A percentile compares a stretch with the other conserved stretches of the same genome.
These are phyloP conservation scores for Creontiades dilutus DNA, from an alignment of 2,888 invertebrate species.

Conservation along the genomic window DNA sequence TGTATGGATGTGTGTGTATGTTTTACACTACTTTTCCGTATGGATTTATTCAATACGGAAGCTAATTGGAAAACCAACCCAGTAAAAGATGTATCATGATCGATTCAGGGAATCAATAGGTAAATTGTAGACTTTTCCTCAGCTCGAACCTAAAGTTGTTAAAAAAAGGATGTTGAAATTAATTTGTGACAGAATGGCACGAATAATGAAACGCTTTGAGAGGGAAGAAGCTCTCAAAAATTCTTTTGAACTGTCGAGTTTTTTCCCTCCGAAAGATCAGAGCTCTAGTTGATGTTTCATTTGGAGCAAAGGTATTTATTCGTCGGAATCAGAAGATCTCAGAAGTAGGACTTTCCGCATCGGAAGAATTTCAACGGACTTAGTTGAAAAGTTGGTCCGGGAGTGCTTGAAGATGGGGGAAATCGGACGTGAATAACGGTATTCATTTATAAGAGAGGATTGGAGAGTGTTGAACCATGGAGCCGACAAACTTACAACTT, in stretches of 20 bases:
- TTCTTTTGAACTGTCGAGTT: not conserved
- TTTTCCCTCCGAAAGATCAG: constrained; percentile 8
- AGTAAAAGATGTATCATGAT: not conserved
- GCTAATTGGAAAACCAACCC: not conserved
- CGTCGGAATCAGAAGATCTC: constrained; percentile 18
- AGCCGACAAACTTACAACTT: constrained; percentile 26
- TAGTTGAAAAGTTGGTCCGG: constrained; percentile 12
- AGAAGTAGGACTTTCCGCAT: constrained; percentile 9
- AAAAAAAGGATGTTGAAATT: not conserved
- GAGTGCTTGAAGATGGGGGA: not conserved
- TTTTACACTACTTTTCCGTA: too few species aligned
- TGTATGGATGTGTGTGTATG: too few species aligned
- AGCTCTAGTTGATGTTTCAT: constrained; percentile 13
- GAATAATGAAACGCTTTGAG: not conserved
- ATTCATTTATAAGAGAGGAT: constrained; percentile 40
- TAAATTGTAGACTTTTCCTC: not conserved
- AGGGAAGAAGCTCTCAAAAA: not conserved
- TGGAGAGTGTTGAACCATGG: constrained; percentile 40
- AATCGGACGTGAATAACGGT: constrained; percentile 28
- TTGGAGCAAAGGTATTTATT: constrained; percentile 11
- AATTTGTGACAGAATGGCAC: not conserved
- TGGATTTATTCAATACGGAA: not conserved
- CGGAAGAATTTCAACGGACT: constrained; percentile 33
- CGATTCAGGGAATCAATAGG: not conserved
- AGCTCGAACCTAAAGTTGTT: not conserved